These are phyloP conservation scores for Cotesia vestalis DNA, from an alignment of 1,140 invertebrate species.

Conservation along the genomic window DNA sequence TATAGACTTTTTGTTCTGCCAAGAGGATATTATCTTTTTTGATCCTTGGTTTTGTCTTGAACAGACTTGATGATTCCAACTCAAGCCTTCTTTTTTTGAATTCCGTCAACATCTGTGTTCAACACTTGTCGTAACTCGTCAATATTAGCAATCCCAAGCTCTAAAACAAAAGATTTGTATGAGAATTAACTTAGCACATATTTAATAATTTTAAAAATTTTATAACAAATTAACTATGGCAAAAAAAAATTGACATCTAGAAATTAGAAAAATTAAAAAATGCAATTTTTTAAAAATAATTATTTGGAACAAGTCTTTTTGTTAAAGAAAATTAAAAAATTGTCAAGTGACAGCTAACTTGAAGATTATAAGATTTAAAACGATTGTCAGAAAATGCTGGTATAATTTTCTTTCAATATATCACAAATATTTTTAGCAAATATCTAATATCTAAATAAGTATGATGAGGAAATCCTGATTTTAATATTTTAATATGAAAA, in stretches of 20 bases:
- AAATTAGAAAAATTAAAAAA: too few species aligned
- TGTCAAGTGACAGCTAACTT: too few species aligned
- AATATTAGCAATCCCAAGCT: slow-evolving; percentile 84
- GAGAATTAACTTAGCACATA: too few species aligned
- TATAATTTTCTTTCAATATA: slow-evolving; percentile 31
- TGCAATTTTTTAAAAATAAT: too few species aligned
- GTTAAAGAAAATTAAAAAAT: too few species aligned
- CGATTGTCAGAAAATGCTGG: slow-evolving; percentile 28
- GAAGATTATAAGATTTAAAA: too few species aligned
- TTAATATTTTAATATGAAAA: too few species aligned
- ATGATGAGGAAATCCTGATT: slow-evolving; percentile 16
- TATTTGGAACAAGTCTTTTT: too few species aligned
- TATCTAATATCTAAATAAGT: slow-evolving; percentile 39
- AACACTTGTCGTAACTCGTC: slow-evolving; percentile 82
- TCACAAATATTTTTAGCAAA: slow-evolving; percentile 40
- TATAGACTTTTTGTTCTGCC: slow-evolving; percentile 86
- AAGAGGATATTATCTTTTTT: slow-evolving; percentile 67
- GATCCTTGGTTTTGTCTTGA: slow-evolving; percentile 62
- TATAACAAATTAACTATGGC: too few species aligned
- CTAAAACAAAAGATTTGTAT: slow-evolving; percentile 50
- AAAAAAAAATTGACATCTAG: too few species aligned
- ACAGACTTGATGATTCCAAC: slow-evolving; percentile 47
- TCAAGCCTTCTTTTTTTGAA: slow-evolving; percentile 67
- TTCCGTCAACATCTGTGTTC: slow-evolving; percentile 73
- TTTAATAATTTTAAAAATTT: too few species aligned